These are phyloP conservation scores for Gephyroberyx darwinii DNA, from an alignment of 2,797 vertebrate genomes.

Conservation along the genomic window DNA sequence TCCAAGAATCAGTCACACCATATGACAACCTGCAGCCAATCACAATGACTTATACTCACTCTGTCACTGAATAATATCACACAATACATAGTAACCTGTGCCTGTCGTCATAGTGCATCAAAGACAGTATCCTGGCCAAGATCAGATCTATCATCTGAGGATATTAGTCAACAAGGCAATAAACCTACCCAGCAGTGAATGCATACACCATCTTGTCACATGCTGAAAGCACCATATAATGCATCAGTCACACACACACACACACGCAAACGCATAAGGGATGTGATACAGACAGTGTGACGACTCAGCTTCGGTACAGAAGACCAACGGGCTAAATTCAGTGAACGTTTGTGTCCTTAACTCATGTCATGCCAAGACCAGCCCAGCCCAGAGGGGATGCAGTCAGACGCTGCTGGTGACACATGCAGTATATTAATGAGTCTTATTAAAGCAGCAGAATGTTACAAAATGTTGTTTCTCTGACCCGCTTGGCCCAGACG, in stretches of 20 bases:
- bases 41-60: background rate
- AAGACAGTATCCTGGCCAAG: constrained; percentile 12
- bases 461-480: constrained; percentile 64
- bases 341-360: constrained; percentile 50
- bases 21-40: constrained; percentile 5
- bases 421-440: constrained; percentile 74
- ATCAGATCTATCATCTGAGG: constrained; percentile 30
- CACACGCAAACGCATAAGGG: constrained; percentile 6
- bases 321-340: constrained; percentile 46
- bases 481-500: constrained; percentile 61
- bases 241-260: background rate
- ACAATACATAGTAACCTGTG: background rate
- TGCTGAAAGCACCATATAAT: constrained; percentile 5
- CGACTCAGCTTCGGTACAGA: constrained; percentile 32
- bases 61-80: background rate
- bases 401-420: constrained; percentile 65
- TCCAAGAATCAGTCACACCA: constrained; percentile 15
- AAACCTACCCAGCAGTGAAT: constrained; percentile 23
- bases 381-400: constrained; percentile 60
- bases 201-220: constrained; percentile 5
- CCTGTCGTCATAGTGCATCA: background rate
- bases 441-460: constrained; percentile 72
- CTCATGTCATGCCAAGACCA: constrained; percentile 60
- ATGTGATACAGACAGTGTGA: constrained; percentile 21
- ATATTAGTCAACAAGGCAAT: constrained; percentile 44